These are phyloP conservation scores for Apotomis capreana DNA, from an alignment of 2,888 invertebrate species.

Conservation along the genomic window DNA sequence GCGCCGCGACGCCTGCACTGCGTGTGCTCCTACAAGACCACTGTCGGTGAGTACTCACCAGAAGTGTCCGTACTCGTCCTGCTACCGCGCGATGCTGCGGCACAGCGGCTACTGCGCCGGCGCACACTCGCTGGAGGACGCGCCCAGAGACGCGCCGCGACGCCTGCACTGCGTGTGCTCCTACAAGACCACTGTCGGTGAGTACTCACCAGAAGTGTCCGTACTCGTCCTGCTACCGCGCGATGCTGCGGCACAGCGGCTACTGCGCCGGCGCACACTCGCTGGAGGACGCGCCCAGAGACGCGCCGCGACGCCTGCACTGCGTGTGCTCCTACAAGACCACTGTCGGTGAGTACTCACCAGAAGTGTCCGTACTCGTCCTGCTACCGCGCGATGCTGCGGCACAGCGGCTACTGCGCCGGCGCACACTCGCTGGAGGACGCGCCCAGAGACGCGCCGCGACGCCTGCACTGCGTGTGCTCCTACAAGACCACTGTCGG, in stretches of 20 bases:
- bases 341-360: slow-evolving; percentile 45
- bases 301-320: slow-evolving; percentile 86
- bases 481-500: slow-evolving; percentile 50
- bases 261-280: slow-evolving; percentile 89
- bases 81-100: slow-evolving; percentile 90
- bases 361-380: slow-evolving; percentile 86
- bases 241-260: slow-evolving; percentile 89
- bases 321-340: slow-evolving; percentile 85
- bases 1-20: slow-evolving; percentile 89
- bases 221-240: slow-evolving; percentile 89
- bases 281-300: slow-evolving; percentile 79
- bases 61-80: slow-evolving; percentile 87
- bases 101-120: slow-evolving; percentile 87
- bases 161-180: slow-evolving; percentile 90
- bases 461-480: slow-evolving; percentile 90
- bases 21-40: slow-evolving; percentile 79
- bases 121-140: slow-evolving; percentile 85
- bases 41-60: slow-evolving; percentile 45
- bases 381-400: slow-evolving; percentile 91
- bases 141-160: slow-evolving; percentile 83
- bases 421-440: slow-evolving; percentile 86
- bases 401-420: slow-evolving; percentile 87
- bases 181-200: slow-evolving; percentile 50
- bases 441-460: slow-evolving; percentile 81
- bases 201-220: slow-evolving; percentile 14